Evolutionary conservation across 1,140 invertebrate genomes (phyloP), one percentile per base, ranked within the genome.

Genomic region (Frieseomelitta varia): DNA sequence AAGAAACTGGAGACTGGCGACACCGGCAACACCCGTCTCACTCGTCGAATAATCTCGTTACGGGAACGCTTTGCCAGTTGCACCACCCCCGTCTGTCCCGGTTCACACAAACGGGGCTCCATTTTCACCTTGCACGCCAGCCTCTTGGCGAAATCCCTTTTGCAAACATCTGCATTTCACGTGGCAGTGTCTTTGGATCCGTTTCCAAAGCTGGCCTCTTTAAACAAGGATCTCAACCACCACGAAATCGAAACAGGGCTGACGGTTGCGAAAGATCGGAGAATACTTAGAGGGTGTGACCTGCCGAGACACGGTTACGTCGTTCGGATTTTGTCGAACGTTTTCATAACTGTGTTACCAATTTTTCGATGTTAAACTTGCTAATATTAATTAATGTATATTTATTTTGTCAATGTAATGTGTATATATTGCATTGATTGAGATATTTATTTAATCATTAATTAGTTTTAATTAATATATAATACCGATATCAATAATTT

Each of bases 101-200:
- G 27, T 11, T 11, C 69, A n/a, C 17, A 15, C 17, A 21, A 34
- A 10, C 30, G 17, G 10, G 24, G 68, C 73, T 58, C 73, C 19
- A 47, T 79, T 83, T 68, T 53, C 65, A 68, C 75, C 14, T 78
- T 17, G 74, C 81, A 27, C 51, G 21, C 10, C 67, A 55, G 75
- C 80, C 73, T 69, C 73, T 85, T 73, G 39, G 73, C 84, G 79
- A 72, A 85, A 85, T 85, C 84, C 73, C 73, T 85, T 76, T 63
- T 24, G 73, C 84, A 85, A 85, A 82, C 80, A 85, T 85, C 72
- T 82, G 79, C 72, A 72, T 85, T 85, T 85, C 80, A 53, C 63
- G 68, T 21, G 47, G 56, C 6, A 72, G 79, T 68, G 12, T 68
- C 51, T 53, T 61, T 24, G 55, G 79, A 53, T 85, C 73, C 74